Conservation (phyloP, 2,888 invertebrate species). For the Mythimna loreyi region DNA sequence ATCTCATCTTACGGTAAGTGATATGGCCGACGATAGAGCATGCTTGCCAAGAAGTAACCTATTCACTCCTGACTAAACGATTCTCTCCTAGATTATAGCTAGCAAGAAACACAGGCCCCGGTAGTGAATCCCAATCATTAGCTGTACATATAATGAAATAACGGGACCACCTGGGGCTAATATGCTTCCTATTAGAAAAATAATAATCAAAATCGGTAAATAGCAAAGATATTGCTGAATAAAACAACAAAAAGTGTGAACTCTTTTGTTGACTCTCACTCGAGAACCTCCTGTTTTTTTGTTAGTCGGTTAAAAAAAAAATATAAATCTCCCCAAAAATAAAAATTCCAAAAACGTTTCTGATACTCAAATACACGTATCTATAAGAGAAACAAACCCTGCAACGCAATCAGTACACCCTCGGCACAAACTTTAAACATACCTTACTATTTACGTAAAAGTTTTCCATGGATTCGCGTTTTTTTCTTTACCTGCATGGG, state of each 20-base stretch:
- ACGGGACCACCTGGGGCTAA: no score
- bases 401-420: slow-evolving; percentile 70
- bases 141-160: no score
- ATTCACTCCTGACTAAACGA: no score
- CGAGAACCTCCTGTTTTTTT: neutral
- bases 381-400: slow-evolving; percentile 48
- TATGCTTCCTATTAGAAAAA: no score
- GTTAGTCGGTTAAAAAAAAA: neutral
- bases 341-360: slow-evolving; percentile 44
- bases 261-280: no score
- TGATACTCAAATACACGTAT: slow-evolving; percentile 41
- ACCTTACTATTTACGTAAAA: slow-evolving; percentile 79
- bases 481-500: slow-evolving; percentile 74
- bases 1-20: no score
- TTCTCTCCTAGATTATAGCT: no score
- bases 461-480: slow-evolving; percentile 71
- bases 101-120: no score
- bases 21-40: no score
- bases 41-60: no score
- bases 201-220: no score
- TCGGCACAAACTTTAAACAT: slow-evolving; percentile 77
- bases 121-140: no score
- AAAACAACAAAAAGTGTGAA: neutral
- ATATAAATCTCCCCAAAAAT: slow-evolving; percentile 2
- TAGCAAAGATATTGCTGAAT: neutral